Evolutionary conservation across 2,113 vertebrate species (phyloP), one percentile per base, ranked within the genome.

Genomic region (Anoura caudifer): DNA sequence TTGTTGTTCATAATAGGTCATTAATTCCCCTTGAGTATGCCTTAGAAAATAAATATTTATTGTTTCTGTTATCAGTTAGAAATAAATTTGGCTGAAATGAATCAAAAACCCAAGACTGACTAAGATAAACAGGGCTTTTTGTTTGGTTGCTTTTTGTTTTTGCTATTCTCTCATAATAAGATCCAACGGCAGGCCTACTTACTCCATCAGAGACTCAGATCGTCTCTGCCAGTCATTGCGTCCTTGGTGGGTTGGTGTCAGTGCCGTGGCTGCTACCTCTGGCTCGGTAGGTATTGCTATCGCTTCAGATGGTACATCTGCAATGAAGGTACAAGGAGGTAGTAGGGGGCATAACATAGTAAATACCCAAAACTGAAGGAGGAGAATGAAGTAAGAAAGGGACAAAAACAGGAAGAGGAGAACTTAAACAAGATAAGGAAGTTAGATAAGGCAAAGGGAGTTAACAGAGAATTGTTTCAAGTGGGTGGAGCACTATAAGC

Each of bases 21-120:
- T 63, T 63, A 63, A 63, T 63, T 31, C 28, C 61, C 61, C 28
- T 31, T 13, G 61, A 63, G 28, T 31, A 63, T 31, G 31, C 28
- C 61, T 63, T 63, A 31, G 28, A 63, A 63, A 63, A 61, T 61
- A 61, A 61, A 36, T 91, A 84, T 72, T 45, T 85, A 31, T 54
- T 43, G 26, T 91, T 69, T 77, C 77, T 72, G 95, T 17, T 79
- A 70, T 65, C 17, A n/a, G 38, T 45, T 91, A 72, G 45, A 89
- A 82, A 72, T 88, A 88, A 45, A 52, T 41, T 73, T 90, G 45
- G 3, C 2, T 87, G 33, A 87, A 73, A 63, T 52, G 56, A 88
- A 56, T 72, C 1, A 24, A 91, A 91, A 91, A 50, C 14, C 3
- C 73, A 91, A 50, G 43, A 79, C n/a, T 85, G 10, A 5, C 16